A percentile compares a stretch with the other conserved stretches of the same genome.
These are phyloP conservation scores for Scolanthus callimorphus DNA, from an alignment of 92 coral and sea anemone genomes.

Conservation along the genomic window DNA sequence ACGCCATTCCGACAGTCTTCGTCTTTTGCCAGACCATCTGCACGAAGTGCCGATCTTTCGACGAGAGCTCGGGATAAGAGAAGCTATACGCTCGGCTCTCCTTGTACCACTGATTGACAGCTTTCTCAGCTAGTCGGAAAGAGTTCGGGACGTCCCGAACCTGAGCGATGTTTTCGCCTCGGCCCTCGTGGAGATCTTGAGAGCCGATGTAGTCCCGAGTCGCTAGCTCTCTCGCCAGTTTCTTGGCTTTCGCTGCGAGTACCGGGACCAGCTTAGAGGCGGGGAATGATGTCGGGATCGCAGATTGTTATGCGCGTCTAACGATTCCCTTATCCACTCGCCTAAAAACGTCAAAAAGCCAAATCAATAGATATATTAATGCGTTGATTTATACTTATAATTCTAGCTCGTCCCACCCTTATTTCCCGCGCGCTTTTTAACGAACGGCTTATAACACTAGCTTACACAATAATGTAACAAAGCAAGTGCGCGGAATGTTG, in stretches of 20 bases:
- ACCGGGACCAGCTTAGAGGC: conserved; percentile 73
- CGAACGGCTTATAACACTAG: no score
- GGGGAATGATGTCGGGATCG: conserved; percentile 78
- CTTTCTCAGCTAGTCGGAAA: conserved; percentile 38
- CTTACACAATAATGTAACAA: no score
- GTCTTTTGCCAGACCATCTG: conserved; percentile 92
- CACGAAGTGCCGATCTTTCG: conserved; percentile 77
- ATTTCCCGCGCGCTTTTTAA: no score
- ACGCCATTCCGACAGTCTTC: conserved; percentile 83
- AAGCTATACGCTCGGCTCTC: conserved; percentile 80
- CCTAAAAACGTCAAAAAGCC: conserved; percentile 17
- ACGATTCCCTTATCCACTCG: conserved; percentile 61
- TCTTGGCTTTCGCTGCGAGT: conserved; percentile 75
- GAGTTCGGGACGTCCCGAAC: conserved; percentile 30
- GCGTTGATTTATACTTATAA: no score
- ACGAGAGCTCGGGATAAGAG: conserved; percentile 70
- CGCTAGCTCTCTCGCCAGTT: conserved; percentile 62
- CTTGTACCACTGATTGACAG: conserved; percentile 78
- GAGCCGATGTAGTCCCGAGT: conserved; percentile 52
- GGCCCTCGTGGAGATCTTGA: conserved; percentile 66
- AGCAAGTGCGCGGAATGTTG: no score
- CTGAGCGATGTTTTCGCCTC: conserved; percentile 82
- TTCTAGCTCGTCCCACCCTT: no score
- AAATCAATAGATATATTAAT: no score
- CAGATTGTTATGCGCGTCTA: conserved; percentile 72